These are phyloP conservation scores for Cephus nigrinus DNA, from an alignment of 2,888 invertebrate species.

Conservation along the genomic window DNA sequence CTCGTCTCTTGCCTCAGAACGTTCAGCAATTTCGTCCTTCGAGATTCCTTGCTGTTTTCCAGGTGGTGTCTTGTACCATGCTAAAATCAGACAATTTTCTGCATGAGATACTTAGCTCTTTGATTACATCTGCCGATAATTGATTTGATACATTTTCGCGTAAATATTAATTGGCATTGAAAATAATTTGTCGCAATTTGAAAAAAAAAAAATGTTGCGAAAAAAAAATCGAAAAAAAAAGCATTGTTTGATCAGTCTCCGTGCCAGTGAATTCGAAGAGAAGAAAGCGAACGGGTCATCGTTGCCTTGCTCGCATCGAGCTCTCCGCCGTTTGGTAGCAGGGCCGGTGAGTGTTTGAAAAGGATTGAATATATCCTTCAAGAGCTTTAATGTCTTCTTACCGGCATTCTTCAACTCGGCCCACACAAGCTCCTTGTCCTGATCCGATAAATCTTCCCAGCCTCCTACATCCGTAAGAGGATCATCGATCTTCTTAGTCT, in stretches of 20 bases:
- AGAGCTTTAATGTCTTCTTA: slow-evolving; percentile 24
- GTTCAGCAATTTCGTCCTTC: not conserved
- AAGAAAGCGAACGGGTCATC: not conserved
- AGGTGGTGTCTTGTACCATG: not conserved
- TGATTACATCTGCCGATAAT: not conserved
- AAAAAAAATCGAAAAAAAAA: not conserved
- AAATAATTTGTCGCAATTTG: not conserved
- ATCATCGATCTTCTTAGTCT: slow-evolving; percentile 84
- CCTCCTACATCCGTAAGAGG: slow-evolving; percentile 82
- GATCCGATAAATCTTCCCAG: slow-evolving; percentile 75
- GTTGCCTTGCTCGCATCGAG: not conserved
- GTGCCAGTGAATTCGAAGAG: not conserved
- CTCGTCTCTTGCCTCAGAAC: not conserved
- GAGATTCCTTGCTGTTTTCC: not conserved
- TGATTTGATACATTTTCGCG: not conserved
- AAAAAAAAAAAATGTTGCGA: not conserved
- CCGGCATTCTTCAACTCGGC: slow-evolving; percentile 72
- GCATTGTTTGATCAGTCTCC: not conserved
- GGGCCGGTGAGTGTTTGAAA: not conserved
- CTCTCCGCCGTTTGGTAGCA: not conserved
- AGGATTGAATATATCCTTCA: not conserved
- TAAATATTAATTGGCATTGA: not conserved
- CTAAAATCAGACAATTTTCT: not conserved
- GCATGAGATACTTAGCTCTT: not conserved
- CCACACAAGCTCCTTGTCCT: slow-evolving; percentile 75